phyloP scores from a whole-genome alignment of 2,797 vertebrate species.

The Girardinus metallicus region DNA sequence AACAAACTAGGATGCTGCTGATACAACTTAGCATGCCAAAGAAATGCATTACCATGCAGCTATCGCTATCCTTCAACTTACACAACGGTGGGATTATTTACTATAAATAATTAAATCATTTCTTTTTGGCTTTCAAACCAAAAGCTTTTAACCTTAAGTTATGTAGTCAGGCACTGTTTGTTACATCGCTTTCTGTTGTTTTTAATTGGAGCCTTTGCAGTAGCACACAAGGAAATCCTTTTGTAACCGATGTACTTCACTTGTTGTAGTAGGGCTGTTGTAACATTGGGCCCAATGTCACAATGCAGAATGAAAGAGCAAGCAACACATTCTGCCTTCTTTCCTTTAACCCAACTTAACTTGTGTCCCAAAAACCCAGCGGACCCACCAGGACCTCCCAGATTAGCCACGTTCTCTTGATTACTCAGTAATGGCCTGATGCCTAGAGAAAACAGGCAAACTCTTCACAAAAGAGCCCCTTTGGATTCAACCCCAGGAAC shows the following conservation, averaged over 20 bases:
- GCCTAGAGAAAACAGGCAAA: neutral
- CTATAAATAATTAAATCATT: neutral
- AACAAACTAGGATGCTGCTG: neutral
- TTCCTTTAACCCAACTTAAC: neutral
- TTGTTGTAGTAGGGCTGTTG: neutral
- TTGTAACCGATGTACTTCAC: neutral
- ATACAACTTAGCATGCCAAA: neutral
- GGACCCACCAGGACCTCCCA: neutral
- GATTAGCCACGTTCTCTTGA: neutral
- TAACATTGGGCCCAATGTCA: neutral
- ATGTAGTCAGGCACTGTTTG: neutral
- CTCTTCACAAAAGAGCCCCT: neutral
- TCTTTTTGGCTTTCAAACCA: neutral
- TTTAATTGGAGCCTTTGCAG: neutral
- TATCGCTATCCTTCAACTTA: neutral
- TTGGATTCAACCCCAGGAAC: neutral
- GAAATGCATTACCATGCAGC: neutral
- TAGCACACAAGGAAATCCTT: neutral
- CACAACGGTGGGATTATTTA: neutral
- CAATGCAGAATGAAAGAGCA: neutral
- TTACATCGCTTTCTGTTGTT: neutral
- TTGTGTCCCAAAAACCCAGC: neutral
- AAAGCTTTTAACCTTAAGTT: neutral
- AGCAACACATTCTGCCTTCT: neutral
- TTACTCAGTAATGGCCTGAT: neutral